Evolutionary conservation across 2,797 vertebrate species (phyloP).

Genomic region (Leptoclinus maculatus): DNA sequence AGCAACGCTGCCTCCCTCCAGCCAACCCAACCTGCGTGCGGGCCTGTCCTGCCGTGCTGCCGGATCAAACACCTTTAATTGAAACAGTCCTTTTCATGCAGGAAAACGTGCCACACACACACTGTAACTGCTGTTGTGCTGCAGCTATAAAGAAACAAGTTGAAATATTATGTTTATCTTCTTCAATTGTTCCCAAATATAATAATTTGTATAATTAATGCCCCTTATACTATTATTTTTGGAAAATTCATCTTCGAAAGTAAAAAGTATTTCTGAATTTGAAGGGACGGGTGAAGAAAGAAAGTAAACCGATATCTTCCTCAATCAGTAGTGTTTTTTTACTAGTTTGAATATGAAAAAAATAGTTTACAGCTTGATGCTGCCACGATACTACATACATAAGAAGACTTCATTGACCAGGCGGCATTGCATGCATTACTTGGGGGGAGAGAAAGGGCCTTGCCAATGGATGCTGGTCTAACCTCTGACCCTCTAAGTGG

Average conservation of each 20-base stretch:
- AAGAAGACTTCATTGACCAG: conserved; percentile 30
- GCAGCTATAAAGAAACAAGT: not conserved
- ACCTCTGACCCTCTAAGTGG: conserved; percentile 80
- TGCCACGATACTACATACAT: conserved; percentile 20
- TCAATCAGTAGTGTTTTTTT: not conserved
- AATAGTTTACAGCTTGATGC: not conserved
- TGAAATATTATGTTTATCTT: not conserved
- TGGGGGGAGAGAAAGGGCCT: conserved; percentile 19
- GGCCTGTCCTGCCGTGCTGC: conserved; percentile 39
- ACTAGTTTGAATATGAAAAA: not conserved
- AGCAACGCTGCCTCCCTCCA: conserved; percentile 48
- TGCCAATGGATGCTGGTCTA: conserved; percentile 62
- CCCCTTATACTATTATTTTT: too few relatives aligned
- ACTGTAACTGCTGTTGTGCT: not conserved
- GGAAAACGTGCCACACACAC: conserved; percentile 26
- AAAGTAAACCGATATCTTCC: not conserved
- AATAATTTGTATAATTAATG: not conserved
- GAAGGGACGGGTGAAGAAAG: not conserved
- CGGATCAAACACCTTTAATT: conserved; percentile 75
- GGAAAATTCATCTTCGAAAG: not conserved
- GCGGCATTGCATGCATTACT: conserved; percentile 37
- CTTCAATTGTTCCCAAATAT: not conserved
- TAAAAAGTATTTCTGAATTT: not conserved
- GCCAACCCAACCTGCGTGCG: conserved; percentile 41
- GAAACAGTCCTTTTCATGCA: conserved; percentile 61